phyloP scores from a whole-genome alignment of 1,140 invertebrate genomes.

The Oryzaephilus surinamensis region DNA sequence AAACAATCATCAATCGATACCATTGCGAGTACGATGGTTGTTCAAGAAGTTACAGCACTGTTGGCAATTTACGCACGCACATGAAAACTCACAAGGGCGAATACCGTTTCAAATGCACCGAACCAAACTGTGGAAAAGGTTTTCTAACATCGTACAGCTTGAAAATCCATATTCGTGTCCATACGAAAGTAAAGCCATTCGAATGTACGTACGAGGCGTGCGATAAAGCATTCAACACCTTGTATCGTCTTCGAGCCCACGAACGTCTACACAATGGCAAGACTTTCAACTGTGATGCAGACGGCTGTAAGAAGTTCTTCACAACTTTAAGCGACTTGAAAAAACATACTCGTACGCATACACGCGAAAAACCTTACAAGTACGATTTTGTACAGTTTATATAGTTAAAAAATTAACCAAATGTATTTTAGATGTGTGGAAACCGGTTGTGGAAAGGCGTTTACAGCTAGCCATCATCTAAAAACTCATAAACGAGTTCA shows the following conservation, averaged over 20 bases:
- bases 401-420: slow-evolving; percentile 1
- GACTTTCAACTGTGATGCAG: slow-evolving; percentile 85
- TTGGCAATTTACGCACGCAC: slow-evolving; percentile 89
- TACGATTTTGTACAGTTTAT: slow-evolving; percentile 29
- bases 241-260: slow-evolving; percentile 86
- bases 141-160: slow-evolving; percentile 92
- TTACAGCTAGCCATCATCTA: slow-evolving; percentile 87
- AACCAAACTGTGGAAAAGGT: slow-evolving; percentile 79
- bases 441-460: slow-evolving; percentile 80
- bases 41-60: slow-evolving; percentile 81
- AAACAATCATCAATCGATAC: slow-evolving; percentile 58
- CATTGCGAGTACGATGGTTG: slow-evolving; percentile 86
- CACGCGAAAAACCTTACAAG: slow-evolving; percentile 86
- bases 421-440: slow-evolving; percentile 54
- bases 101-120: slow-evolving; percentile 85
- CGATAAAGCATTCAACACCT: slow-evolving; percentile 88
- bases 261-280: slow-evolving; percentile 86
- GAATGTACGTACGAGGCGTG: slow-evolving; percentile 66
- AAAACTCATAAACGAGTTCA: slow-evolving; percentile 75
- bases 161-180: slow-evolving; percentile 89
- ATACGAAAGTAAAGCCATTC: slow-evolving; percentile 91
- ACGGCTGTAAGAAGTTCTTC: slow-evolving; percentile 82
- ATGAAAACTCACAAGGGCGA: slow-evolving; percentile 95
- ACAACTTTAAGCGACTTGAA: slow-evolving; percentile 88
- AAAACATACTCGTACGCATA: slow-evolving; percentile 87